Evolutionary conservation across 1,140 invertebrate species (phyloP).

Genomic region (Nixonia krombeini): DNA sequence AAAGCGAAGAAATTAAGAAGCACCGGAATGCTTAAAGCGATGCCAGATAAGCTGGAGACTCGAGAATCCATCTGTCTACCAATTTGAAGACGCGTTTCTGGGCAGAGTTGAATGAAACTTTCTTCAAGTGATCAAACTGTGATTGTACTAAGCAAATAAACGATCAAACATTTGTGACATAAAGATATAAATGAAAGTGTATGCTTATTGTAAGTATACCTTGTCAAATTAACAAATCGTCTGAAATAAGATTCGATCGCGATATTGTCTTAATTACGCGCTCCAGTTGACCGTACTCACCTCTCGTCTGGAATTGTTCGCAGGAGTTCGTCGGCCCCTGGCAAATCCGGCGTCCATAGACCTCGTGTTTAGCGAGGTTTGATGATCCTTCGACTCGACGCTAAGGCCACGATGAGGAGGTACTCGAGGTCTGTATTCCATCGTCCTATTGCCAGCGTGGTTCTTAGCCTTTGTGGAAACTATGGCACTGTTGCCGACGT

Average conservation of each 20-base stretch:
- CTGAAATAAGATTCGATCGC: too few species aligned
- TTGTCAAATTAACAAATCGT: too few species aligned
- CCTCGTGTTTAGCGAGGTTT: slow-evolving; percentile 80
- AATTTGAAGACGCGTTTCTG: too few species aligned
- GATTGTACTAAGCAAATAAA: too few species aligned
- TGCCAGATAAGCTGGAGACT: too few species aligned
- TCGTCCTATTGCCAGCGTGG: slow-evolving; percentile 60
- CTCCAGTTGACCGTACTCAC: slow-evolving; percentile 56
- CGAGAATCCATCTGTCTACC: too few species aligned
- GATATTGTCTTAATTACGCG: not conserved
- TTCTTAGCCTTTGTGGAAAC: slow-evolving; percentile 58
- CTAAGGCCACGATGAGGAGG: slow-evolving; percentile 79
- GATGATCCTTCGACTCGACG: slow-evolving; percentile 72
- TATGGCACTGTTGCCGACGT: slow-evolving; percentile 72
- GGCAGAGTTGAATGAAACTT: too few species aligned
- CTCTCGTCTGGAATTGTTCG: slow-evolving; percentile 77
- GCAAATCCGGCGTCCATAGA: slow-evolving; percentile 83
- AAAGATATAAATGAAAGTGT: too few species aligned
- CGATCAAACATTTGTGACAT: too few species aligned
- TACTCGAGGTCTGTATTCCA: slow-evolving; percentile 74
- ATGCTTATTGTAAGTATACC: too few species aligned
- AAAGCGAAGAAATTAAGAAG: not conserved
- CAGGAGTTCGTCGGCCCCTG: slow-evolving; percentile 76
- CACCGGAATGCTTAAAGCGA: too few species aligned
- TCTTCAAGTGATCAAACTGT: too few species aligned